phyloP scores from a whole-genome alignment of 2,888 invertebrate genomes.

The Zhuqinia jingwanae region DNA sequence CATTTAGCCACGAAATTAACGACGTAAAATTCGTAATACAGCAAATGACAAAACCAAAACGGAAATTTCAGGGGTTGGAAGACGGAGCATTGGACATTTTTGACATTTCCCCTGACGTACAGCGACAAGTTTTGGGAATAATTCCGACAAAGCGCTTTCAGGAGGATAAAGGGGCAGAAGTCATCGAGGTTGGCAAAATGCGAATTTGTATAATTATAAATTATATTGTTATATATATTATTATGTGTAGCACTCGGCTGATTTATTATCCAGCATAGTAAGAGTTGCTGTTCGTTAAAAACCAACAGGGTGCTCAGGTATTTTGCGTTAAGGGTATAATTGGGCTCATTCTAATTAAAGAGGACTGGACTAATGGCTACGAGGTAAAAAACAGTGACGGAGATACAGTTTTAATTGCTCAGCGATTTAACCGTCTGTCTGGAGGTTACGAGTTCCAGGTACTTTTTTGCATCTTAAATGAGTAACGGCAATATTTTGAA shows the following conservation, averaged over 20 bases:
- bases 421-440: slow-evolving; percentile 70
- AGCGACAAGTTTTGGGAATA: slow-evolving; percentile 71
- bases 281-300: neutral
- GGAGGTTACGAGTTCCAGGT: slow-evolving; percentile 76
- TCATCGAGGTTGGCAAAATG: slow-evolving; percentile 43
- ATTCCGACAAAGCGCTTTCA: slow-evolving; percentile 54
- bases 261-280: no score
- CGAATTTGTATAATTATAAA: neutral
- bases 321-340: slow-evolving; percentile 71
- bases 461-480: neutral
- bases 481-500: neutral
- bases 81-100: slow-evolving; percentile 74
- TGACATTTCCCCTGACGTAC: slow-evolving; percentile 55
- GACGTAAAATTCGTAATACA: slow-evolving; percentile 69
- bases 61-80: slow-evolving; percentile 62
- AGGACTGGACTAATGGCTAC: slow-evolving; percentile 69
- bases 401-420: slow-evolving; percentile 67
- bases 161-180: slow-evolving; percentile 41
- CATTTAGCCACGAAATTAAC: slow-evolving; percentile 56
- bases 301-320: slow-evolving; percentile 60
- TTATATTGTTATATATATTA: no score
- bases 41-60: slow-evolving; percentile 72
- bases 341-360: slow-evolving; percentile 67
- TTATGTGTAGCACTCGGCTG: neutral
- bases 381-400: slow-evolving; percentile 73